Evolutionary conservation across 2,113 vertebrate genomes (phyloP), one percentile per base, ranked within the genome.

Genomic region (Nibea albiflora): DNA sequence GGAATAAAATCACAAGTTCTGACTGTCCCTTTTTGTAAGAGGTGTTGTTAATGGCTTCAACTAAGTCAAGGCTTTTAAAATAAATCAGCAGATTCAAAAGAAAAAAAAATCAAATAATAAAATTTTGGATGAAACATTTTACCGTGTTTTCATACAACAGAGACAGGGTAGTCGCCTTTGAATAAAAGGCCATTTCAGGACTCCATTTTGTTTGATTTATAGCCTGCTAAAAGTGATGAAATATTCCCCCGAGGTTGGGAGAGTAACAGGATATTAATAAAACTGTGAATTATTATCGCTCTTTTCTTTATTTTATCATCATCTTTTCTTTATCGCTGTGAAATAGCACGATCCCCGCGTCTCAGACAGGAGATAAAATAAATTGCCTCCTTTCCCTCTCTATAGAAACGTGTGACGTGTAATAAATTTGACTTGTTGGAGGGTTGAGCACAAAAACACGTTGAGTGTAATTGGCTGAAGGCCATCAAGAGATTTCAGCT

Each of bases 181-280:
- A 78, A 67, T 57, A 77, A 88, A 71, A 82, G 11, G 53, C 42
- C 53, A 73, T 80, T 86, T 77, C n/a, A 19, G 68, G 52, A 57
- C 15, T 69, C 24, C 28, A 47, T 83, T 80, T 14, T 3, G 12
- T 53, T 73, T 1, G 11, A 78, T 80, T 79, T 69, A 84, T 56
- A 53, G 53, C 53, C 76, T 61, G 67, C 67, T 86, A 28, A 52
- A 80, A 78, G 73, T 76, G 53, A 89, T 82, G 54, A 81, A 78
- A 88, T 73, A 76, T 71, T 87, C 80, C 70, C 35, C 57, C 2
- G 62, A 81, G 77, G 68, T 46, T 81, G 83, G 76, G 74, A 83
- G 71, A 68, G 31, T 31, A 83, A 80, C 86, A 75, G 81, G 85
- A 86, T 89, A 90, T 91, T 85, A 90, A 90, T 81, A 85, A 91